Conservation (phyloP, 1,140 invertebrate species). For the Drosophila ananassae region DNA sequence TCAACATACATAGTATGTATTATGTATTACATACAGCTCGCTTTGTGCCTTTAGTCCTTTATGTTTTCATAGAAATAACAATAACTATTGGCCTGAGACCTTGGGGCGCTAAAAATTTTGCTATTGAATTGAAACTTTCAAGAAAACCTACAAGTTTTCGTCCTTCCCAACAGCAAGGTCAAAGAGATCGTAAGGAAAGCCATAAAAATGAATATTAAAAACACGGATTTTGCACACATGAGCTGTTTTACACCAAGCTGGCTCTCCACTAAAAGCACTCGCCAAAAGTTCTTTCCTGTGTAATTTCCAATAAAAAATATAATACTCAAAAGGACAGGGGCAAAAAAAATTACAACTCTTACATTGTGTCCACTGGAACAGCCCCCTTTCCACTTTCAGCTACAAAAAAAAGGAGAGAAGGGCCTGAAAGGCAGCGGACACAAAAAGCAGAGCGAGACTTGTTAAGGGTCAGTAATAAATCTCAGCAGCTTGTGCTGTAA, state of each 20-base stretch:
- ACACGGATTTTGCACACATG: constrained; percentile 8
- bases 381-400: neutral
- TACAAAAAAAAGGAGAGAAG: constrained; percentile 24
- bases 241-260: constrained; percentile 9
- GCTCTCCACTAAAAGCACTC: constrained; percentile 3
- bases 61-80: neutral
- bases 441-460: constrained; percentile 49
- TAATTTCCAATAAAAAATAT: constrained; percentile 47
- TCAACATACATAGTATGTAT: no score
- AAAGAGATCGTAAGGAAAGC: neutral
- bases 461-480: constrained; percentile 83
- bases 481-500: constrained; percentile 75
- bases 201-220: constrained; percentile 27
- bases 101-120: neutral
- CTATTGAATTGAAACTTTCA: neutral
- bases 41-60: no score
- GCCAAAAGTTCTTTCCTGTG: constrained; percentile 31
- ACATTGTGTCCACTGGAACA: constrained; percentile 36
- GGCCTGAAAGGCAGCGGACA: constrained; percentile 23
- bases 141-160: neutral
- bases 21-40: no score
- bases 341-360: constrained; percentile 38
- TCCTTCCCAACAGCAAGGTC: neutral
- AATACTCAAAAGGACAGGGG: constrained; percentile 29
- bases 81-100: neutral